These are phyloP conservation scores for Genyomyrus donnyi DNA, from an alignment of 2,113 vertebrate species.

Conservation along the genomic window DNA sequence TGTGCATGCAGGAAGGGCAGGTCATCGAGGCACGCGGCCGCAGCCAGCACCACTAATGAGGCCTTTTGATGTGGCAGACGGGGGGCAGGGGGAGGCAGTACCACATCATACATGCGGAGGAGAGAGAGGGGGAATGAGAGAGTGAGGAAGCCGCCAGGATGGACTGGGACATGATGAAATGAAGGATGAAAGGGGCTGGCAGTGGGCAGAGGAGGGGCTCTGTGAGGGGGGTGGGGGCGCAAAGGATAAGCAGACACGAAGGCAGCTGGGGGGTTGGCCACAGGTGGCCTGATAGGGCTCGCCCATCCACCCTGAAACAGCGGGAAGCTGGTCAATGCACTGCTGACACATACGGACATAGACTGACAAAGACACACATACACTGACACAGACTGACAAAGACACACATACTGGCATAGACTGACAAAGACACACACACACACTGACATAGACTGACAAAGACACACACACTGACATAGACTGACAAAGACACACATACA, in stretches of 20 bases:
- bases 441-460: too few relatives aligned
- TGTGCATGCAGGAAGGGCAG: constrained; percentile 54
- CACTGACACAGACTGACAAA: background rate
- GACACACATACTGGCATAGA: too few relatives aligned
- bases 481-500: background rate
- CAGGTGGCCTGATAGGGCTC: constrained; percentile 9
- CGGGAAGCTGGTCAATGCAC: background rate
- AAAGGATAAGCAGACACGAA: background rate
- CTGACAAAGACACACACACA: background rate
- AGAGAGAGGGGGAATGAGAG: background rate
- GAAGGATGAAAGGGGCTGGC: background rate
- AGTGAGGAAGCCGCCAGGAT: background rate
- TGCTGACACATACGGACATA: background rate
- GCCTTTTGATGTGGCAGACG: constrained; percentile 70
- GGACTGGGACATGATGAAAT: background rate
- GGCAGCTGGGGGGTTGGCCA: background rate
- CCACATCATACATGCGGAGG: background rate
- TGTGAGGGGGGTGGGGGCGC: background rate
- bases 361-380: background rate
- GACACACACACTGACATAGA: background rate
- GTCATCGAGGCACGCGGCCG: constrained; percentile 48
- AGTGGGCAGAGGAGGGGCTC: background rate
- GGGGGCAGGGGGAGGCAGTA: constrained; percentile 27
- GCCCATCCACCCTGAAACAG: background rate
- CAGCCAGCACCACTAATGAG: constrained; percentile 59